Evolutionary conservation across 2,797 vertebrate species (phyloP), one percentile per base, ranked within the genome.

Genomic region (Enteromius anoplus): DNA sequence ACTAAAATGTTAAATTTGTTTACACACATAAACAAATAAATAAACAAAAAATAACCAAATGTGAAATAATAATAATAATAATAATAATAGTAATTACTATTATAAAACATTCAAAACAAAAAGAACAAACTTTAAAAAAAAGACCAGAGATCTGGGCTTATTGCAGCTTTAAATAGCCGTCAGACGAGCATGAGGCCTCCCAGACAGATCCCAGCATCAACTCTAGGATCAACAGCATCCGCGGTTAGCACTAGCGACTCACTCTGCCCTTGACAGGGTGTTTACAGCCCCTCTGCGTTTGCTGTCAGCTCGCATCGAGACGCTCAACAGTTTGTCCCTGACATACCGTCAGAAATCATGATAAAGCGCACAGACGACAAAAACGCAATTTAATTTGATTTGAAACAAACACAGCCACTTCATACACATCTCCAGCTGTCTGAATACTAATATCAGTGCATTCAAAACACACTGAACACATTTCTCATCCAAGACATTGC

Each of bases 301-400:
- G 51, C 71, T 34, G 71, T 34, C 23, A 49, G 45, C 45, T 71
- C 4, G 45, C 3, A 19, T 72, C 29, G 70, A 10, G 21, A 53
- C 55, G 19, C 26, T 32, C 19, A 47, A 47, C 37, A 12, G 26
- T 19, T 23, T 21, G 19, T 73, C 47, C 23, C 23, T 77, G 37
- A 62, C 23, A 45, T 60, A 77, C 62, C 75, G 14, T 62, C 60
- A 32, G 58, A 32, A 21, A 64, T 64, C 9, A 47, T 34, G 42
- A 78, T 15, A 34, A 19, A 64, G 58, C 11, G 3, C 76, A 17
- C 62, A 37, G 76, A 34, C 8, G 34, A 85, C 29, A 64, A 42
- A 53, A 85, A 78, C 4, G 60, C 69, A 71, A 70, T 62, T 80
- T 83, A 82, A 88, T 86, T 81, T 79, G 66, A 37, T 65, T 71